Base-by-base conservation (phyloP, 1,140 invertebrate species). In the Apis laboriosa region DNA sequence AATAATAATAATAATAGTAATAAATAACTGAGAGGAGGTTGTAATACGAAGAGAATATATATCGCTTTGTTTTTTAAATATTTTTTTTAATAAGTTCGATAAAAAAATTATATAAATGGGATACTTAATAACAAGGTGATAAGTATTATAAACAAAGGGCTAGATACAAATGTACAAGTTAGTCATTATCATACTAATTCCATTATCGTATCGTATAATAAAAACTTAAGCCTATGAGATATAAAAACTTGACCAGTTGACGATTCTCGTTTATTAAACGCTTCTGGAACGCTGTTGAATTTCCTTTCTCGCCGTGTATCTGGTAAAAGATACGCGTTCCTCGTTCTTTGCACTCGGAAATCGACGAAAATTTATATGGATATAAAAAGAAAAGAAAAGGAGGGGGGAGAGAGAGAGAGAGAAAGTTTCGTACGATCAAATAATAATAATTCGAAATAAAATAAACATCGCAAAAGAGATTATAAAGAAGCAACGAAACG, bases 111-210 rank as follows among this genome's bases (percentile, higher is more conserved):
- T 94, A 94, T 93, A 94, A 94, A 94, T 94, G 86, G 93, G 90
- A 90, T 93, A 94, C 93, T 94, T 94, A 94, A 94, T 94, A 94
- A 94, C 93, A 94, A 94, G 92, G 91, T 94, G 93, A 94, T 94
- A 94, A 92, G 92, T 94, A 93, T 93, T 94, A 94, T 94, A 93
- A 94, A 94, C 93, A 94, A 93, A 92, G 90, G 90, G 92, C 93
- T 94, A 94, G 93, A 94, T 94, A 94, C 93, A 94, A 94, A 94
- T 94, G 93, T 94, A 94, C 93, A 94, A 93, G 92, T 94, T 94
- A 93, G 90, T 93, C 86, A 81, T 92, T 93, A 92, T 88, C 90
- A 86, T 90, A 92, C 92, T 93, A 92, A 84, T 34, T 76, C 11
- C 84, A 89, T 91, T 90, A 89, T 87, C 86, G 90, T 91, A 86